Base-by-base conservation (phyloP, 2,113 vertebrate species). In the Neolamprologus tretocephalus region DNA sequence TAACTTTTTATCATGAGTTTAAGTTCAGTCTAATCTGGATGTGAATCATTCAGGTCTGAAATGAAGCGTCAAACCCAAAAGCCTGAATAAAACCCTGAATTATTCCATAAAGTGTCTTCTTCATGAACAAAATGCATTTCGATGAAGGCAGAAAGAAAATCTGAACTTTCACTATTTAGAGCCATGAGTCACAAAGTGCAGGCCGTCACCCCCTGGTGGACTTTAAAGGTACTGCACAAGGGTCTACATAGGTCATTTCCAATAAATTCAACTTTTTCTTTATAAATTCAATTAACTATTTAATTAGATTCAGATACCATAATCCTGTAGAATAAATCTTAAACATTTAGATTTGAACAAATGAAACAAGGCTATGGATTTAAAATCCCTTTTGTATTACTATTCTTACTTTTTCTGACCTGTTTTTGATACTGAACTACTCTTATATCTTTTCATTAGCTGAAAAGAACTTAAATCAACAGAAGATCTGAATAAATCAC, bases 191-290 rank as follows among this genome's bases (percentile, higher is more conserved):
- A 40, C 66, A 73, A 45, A 73, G 40, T 73, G 40, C 40, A 45
- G 68, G 21, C 8, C 0, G 2, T 73, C 68, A 0, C 40, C 40
- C 68, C 68, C 68, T 73, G 68, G 40, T 73, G 68, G 40, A 8
- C 68, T 16, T 26, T 73, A 40, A 45, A 2, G 14, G 21, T 23
- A 47, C 40, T 26, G 37, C 37, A 45, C 8, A 7, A 73, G 21
- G 5, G 5, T 23, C 5, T 42, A 42, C 12, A 23, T 1, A 1
- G 37, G 66, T 45, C n/a, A 45, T 45, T 16, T 26, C 21, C 13
- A 73, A 3, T 7, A 45, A 73, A 26, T 11, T 17, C 0, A 73
- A 45, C n/a, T 23, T 71, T 7, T 23, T 2, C 28, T 61, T 71
- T 23, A 42, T 23, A 13, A 71, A 71, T 42, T 71, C 12, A 42